Percentiles rank a stretch among this genome's conserved stretches.
These are phyloP conservation scores for Colletes collaris DNA, from an alignment of 2,888 invertebrate species.

Conservation along the genomic window DNA sequence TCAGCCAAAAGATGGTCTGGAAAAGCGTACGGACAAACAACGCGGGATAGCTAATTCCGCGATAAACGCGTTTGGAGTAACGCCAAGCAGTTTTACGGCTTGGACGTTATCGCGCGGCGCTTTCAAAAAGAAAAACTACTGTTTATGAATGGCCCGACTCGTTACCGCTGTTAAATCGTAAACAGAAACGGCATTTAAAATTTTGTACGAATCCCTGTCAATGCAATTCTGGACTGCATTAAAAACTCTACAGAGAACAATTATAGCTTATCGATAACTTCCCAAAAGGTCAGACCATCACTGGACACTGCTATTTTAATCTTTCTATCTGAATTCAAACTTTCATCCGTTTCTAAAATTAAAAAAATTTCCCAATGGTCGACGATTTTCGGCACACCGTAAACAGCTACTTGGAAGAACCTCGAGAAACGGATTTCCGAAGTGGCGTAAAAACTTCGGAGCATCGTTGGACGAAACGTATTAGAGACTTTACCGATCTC, in stretches of 20 bases:
- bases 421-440: no score
- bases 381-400: no score
- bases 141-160: slow-evolving; percentile 41
- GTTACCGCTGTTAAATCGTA: slow-evolving; percentile 39
- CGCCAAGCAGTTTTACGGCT: slow-evolving; percentile 63
- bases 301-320: no score
- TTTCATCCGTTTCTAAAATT: no score
- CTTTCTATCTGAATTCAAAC: no score
- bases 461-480: no score
- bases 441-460: no score
- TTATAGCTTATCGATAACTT: no score
- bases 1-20: slow-evolving; percentile 56
- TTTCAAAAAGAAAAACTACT: slow-evolving; percentile 44
- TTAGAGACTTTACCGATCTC: no score
- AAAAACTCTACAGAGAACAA: not conserved
- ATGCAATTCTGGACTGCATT: not conserved
- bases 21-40: slow-evolving; percentile 59
- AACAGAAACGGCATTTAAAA: slow-evolving; percentile 26
- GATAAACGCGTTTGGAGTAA: slow-evolving; percentile 63
- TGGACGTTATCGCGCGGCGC: slow-evolving; percentile 46
- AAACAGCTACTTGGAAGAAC: no score
- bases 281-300: no score
- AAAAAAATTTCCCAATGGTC: no score
- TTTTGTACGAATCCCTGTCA: not conserved
- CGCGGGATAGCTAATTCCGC: slow-evolving; percentile 66